Evolutionary conservation across 1,140 invertebrate species (phyloP), one percentile per base, ranked within the genome.

Genomic region (Drosophila bifasciata): DNA sequence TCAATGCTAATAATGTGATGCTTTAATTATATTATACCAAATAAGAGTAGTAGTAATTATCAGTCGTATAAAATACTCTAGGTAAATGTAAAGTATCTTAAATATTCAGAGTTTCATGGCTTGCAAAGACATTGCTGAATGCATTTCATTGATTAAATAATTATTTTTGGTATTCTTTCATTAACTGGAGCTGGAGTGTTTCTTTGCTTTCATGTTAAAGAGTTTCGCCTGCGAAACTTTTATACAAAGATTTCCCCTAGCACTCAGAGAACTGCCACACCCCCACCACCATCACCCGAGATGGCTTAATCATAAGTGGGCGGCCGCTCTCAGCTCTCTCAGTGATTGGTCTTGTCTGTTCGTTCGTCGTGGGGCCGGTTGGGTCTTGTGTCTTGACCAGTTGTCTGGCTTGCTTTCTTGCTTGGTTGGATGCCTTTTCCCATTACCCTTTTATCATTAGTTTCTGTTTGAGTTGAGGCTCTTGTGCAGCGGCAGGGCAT

Each of bases 391-490:
- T 17, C 9, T 41, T 51, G 21, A 40, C 16, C 36, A 53, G 39
- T 11, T 56, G 16, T 17, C 36, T 60, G 51, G n/a, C n/a, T n/a
- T n/a, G n/a, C n/a, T n/a, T n/a, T n/a, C 36, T 55, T 46, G n/a
- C 50, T 64, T 58, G 55, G 43, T 17, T 43, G 55, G 21, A 23
- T 61, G 40, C 51, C 52, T 13, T 43, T 44, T 36, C 3, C 11
- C 50, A 19, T 39, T 56, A 51, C 50, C 55, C 55, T 58, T 64
- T 60, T 59, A 69, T 64, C 61, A 66, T 57, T 57, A 76, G 76
- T 86, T 80, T 72, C 19, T 85, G 32, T 79, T 84, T 80, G 76
- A 85, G 67, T 84, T 86, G 58, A 57, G 56, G 56, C 36, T 46
- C 40, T 39, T 43, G 58, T 57, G 15, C 43, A 36, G 39, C 40